Evolutionary conservation across 2,113 vertebrate species (phyloP), one percentile per base, ranked within the genome.

Genomic region (Onychostruthus taczanowskii): DNA sequence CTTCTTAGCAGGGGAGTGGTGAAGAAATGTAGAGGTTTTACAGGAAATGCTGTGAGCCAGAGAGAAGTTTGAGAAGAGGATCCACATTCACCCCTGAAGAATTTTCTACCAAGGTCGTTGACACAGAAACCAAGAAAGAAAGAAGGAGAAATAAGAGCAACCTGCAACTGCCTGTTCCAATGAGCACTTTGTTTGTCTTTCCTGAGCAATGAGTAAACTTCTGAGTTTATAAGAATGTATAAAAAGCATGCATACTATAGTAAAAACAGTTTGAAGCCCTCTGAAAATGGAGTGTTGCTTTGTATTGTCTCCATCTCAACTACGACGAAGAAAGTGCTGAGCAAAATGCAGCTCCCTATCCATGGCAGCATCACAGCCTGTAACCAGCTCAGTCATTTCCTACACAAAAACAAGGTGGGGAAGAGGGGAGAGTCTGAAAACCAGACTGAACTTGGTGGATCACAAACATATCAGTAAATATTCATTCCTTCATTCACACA

Each of bases 381-480:
- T 30, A 14, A n/a, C 10, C 18, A 6, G 11, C 16, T 9, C 41
- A 1, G 7, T 20, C 0, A 2, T 35, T 41, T 39, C 67, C 41
- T 62, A 13, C n/a, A 21, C 8, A 39, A 41, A 35, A 88, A 47
- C 13, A 16, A 59, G 3, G 27, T 7, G 26, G 23, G 31, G 7
- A 5, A 39, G n/a, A 49, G 15, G 24, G 3, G 13, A 52, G 30
- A 33, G 16, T 18, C 67, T 84, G 46, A 64, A 85, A 61, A 15
- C 1, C 35, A 58, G 16, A 5, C 21, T 26, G 59, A 47, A 6
- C 5, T 64, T 35, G 39, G 47, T 26, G 11, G 6, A 46, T 55
- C 37, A 15, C 67, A 74, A 39, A 33, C 2, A 1, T 53, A 23
- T n/a, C 46, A n/a, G 7, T 26, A 12, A 68, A 41, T 39, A 33